These are phyloP conservation scores for Apodemia duryi DNA, from an alignment of 2,888 invertebrate species.

Conservation along the genomic window DNA sequence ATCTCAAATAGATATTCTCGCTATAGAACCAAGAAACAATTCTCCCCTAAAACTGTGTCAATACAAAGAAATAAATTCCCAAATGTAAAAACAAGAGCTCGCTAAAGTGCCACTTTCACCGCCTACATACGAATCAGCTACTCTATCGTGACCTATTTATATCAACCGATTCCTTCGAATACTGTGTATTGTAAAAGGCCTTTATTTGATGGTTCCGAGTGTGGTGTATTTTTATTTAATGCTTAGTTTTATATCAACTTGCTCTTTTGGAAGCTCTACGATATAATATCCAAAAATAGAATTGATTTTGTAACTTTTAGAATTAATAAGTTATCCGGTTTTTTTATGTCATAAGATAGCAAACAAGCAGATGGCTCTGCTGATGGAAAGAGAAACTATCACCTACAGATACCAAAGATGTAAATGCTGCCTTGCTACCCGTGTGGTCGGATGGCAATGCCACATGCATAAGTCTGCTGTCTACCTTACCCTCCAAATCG, in stretches of 20 bases:
- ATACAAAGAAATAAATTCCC: slow-evolving; percentile 41
- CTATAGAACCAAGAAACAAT: slow-evolving; percentile 13
- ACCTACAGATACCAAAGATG: too few relatives aligned
- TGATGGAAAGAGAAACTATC: too few relatives aligned
- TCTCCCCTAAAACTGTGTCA: slow-evolving; percentile 41
- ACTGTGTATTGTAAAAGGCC: background rate
- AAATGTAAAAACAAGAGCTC: slow-evolving; percentile 41
- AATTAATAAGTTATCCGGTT: too few relatives aligned
- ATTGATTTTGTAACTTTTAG: slow-evolving; percentile 12
- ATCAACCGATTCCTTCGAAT: slow-evolving; percentile 3
- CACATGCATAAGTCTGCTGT: too few relatives aligned
- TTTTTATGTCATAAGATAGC: too few relatives aligned
- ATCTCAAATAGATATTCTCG: slow-evolving; percentile 3
- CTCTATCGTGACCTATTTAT: slow-evolving; percentile 6
- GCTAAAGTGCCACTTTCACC: slow-evolving; percentile 35
- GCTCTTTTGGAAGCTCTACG: slow-evolving; percentile 8
- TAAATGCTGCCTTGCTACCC: too few relatives aligned
- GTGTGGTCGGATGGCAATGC: too few relatives aligned
- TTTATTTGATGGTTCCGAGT: slow-evolving; percentile 1
- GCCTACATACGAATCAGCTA: slow-evolving; percentile 34
- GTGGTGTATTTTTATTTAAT: slow-evolving; percentile 3
- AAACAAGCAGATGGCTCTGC: too few relatives aligned
- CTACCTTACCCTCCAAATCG: too few relatives aligned
- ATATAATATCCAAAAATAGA: slow-evolving; percentile 3
- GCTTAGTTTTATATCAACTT: slow-evolving; percentile 7